Conservation (phyloP, 2,888 invertebrate species). For the Idaea aversata region DNA sequence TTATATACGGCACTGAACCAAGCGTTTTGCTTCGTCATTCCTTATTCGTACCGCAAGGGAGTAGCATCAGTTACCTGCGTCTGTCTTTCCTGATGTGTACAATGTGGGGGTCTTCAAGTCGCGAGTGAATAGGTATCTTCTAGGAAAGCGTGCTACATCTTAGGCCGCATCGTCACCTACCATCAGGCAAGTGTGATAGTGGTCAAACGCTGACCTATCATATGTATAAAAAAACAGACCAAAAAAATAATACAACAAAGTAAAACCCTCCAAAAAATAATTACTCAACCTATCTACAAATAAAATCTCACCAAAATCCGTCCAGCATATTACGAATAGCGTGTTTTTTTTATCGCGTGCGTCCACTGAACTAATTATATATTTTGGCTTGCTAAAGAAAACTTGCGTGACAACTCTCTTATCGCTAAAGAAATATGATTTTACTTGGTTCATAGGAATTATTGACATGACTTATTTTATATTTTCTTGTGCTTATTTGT, state of each 20-base stretch:
- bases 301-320: slow-evolving; percentile 1
- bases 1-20: no score
- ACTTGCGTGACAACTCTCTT: slow-evolving; percentile 19
- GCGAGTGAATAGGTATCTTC: no score
- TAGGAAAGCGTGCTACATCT: no score
- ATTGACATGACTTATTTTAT: slow-evolving; percentile 12
- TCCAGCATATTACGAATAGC: slow-evolving; percentile 3
- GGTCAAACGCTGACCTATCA: no score
- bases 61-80: no score
- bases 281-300: background rate
- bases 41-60: no score
- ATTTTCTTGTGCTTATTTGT: slow-evolving; percentile 3
- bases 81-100: no score
- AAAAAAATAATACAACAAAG: slow-evolving; percentile 7
- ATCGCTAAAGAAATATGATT: slow-evolving; percentile 22
- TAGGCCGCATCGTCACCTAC: no score
- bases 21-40: no score
- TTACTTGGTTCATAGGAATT: slow-evolving; percentile 19
- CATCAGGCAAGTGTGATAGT: no score
- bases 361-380: slow-evolving; percentile 24
- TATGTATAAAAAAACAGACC: no score
- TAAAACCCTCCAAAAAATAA: background rate
- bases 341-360: slow-evolving; percentile 10
- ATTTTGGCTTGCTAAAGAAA: slow-evolving; percentile 10
- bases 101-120: no score